Percentiles rank a stretch among this genome's conserved stretches.
Evolutionary conservation across 2,888 invertebrate species (phyloP).

Genomic region (Halictus quadricinctus): DNA sequence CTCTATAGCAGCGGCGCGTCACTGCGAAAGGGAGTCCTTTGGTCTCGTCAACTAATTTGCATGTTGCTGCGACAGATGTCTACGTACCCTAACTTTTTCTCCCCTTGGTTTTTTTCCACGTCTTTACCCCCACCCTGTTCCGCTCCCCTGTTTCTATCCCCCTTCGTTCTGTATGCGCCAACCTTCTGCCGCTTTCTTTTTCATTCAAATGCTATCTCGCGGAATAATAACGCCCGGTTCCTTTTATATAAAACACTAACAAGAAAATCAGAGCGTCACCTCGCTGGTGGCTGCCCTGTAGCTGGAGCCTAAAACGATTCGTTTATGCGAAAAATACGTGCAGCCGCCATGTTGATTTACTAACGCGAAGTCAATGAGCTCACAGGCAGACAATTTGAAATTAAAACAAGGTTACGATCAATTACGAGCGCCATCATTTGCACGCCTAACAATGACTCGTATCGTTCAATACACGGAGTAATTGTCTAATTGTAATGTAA

Average conservation of each 20-base stretch:
- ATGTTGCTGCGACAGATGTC: constrained; percentile 69
- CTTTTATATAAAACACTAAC: constrained; percentile 27
- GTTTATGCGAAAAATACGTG: neutral
- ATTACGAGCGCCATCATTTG: neutral
- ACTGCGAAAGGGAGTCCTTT: constrained; percentile 51
- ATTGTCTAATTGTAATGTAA: too few relatives aligned
- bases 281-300: neutral
- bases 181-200: constrained; percentile 47
- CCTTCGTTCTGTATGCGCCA: constrained; percentile 21
- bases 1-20: constrained; percentile 24
- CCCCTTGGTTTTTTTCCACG: constrained; percentile 15
- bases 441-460: neutral
- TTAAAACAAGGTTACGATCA: too few relatives aligned
- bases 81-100: constrained; percentile 45
- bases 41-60: constrained; percentile 65
- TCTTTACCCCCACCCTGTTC: neutral
- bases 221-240: constrained; percentile 61
- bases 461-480: too few relatives aligned
- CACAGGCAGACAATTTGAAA: too few relatives aligned
- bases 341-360: neutral
- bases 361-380: neutral
- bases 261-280: constrained; percentile 23
- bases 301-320: neutral
- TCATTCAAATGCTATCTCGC: constrained; percentile 66
- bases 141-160: constrained; percentile 11